A percentile compares a stretch with the other conserved stretches of the same genome.
Conservation (phyloP, 1,140 invertebrate genomes). For the Campoletis sonorensis region DNA sequence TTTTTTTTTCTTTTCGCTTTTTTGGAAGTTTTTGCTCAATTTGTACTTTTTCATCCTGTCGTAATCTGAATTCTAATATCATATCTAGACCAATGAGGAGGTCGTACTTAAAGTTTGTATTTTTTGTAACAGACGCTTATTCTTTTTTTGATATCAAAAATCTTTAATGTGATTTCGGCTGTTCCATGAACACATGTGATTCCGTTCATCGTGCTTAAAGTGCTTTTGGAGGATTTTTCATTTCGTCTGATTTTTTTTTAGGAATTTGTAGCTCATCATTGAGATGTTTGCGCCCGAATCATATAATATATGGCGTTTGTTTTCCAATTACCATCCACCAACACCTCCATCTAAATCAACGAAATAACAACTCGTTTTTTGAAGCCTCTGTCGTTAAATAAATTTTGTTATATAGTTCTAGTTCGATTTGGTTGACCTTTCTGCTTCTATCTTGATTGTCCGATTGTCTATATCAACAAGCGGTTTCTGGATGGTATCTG, state of each 20-base stretch:
- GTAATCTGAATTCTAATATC: slow-evolving; percentile 20
- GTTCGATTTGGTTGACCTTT: slow-evolving; percentile 13
- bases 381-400: slow-evolving; percentile 11
- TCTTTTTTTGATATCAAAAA: slow-evolving; percentile 6
- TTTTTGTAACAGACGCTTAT: slow-evolving; percentile 5
- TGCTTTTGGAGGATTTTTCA: slow-evolving; percentile 15
- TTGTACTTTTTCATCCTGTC: slow-evolving; percentile 13
- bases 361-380: slow-evolving; percentile 39
- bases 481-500: slow-evolving; percentile 40
- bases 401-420: slow-evolving; percentile 33
- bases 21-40: slow-evolving; percentile 49
- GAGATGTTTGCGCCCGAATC: slow-evolving; percentile 44
- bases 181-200: not conserved
- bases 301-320: slow-evolving; percentile 34
- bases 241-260: slow-evolving; percentile 21
- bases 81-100: slow-evolving; percentile 10
- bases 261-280: slow-evolving; percentile 38
- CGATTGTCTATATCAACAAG: slow-evolving; percentile 38
- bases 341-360: slow-evolving; percentile 35
- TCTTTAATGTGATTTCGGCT: slow-evolving; percentile 20
- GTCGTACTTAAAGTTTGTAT: slow-evolving; percentile 11
- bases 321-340: slow-evolving; percentile 35
- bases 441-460: slow-evolving; percentile 6
- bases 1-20: slow-evolving; percentile 63
- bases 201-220: slow-evolving; percentile 30